Percentiles rank a stretch among this genome's conserved stretches.
These are phyloP conservation scores for Camponotus pennsylvanicus DNA, from an alignment of 1,140 invertebrate species.

Conservation along the genomic window DNA sequence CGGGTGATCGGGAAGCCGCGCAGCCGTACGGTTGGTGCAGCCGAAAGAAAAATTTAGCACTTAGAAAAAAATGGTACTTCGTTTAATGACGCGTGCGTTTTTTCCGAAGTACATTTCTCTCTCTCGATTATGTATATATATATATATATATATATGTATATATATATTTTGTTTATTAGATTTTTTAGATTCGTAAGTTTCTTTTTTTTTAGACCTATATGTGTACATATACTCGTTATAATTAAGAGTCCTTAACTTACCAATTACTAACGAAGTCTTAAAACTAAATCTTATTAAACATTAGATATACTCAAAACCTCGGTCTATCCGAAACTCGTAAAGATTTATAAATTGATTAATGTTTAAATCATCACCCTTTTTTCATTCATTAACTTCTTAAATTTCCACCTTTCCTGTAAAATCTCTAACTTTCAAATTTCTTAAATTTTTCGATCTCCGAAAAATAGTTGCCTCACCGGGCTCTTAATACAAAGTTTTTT, in stretches of 20 bases:
- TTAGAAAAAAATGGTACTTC: neutral
- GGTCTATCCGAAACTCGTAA: conserved; percentile 28
- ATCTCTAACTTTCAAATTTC: neutral
- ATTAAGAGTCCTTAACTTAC: conserved; percentile 38
- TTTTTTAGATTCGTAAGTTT: conserved; percentile 30
- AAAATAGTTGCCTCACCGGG: neutral
- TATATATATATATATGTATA: conserved; percentile 9
- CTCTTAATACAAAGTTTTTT: conserved; percentile 13
- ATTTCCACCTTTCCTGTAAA: neutral
- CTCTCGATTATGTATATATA: neutral
- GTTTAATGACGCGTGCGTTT: neutral
- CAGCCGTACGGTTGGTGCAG: neutral
- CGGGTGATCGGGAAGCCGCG: conserved; percentile 56
- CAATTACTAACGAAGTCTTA: conserved; percentile 56
- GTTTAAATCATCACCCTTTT: neutral
- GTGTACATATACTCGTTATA: conserved; percentile 29
- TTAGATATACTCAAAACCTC: conserved; percentile 39
- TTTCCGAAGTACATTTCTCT: neutral
- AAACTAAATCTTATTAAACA: conserved; percentile 54
- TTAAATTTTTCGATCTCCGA: neutral
- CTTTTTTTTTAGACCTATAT: conserved; percentile 40
- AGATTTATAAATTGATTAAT: conserved; percentile 11
- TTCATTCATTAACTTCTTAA: conserved; percentile 5
- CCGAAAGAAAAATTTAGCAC: conserved; percentile 8
- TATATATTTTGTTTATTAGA: conserved; percentile 12